Evolutionary conservation across 2,888 invertebrate genomes (phyloP), one percentile per base, ranked within the genome.

Genomic region (Oxytorus armatus): DNA sequence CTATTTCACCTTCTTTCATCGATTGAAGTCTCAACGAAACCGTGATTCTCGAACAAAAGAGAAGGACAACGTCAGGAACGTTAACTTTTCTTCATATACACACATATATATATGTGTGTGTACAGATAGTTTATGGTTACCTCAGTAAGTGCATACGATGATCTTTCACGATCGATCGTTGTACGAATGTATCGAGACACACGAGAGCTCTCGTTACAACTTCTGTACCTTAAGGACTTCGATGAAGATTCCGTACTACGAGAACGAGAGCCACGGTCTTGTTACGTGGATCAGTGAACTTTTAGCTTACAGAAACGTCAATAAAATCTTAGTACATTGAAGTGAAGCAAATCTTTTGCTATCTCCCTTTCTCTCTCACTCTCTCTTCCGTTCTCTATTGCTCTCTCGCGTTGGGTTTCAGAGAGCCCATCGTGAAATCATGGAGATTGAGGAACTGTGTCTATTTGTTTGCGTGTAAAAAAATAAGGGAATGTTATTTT

Each of bases 131-230:
- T 72, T 72, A 72, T 72, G 49, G 90, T 88, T 88, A 89, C 89
- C 88, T 89, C n/a, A 88, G 61, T 53, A 76, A 72, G 44, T 65
- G 76, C 78, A 44, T 83, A 81, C 81, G 86, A 85, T 89, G 88
- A 89, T 90, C 88, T 88, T 89, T 90, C 88, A 89, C 89, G 89
- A 90, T 90, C 87, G 86, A 87, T 87, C 84, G 85, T 85, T 77
- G 76, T 68, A 55, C 75, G 63, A 63, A 73, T 73, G 65, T 73
- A 79, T 70, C 57, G 74, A 51, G 57, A 77, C 61, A 77, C 77
- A 68, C 66, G 68, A 63, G 73, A 63, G 66, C 72, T 82, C 84
- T 82, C 80, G 81, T 82, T 82, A 81, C 79, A 70, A 77, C 65
- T 44, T 69, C 36, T 18, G 21, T 65, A 59, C 39, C 61, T 61